Conservation (phyloP, 2,113 vertebrate species). For the Labeo rohita region DNA sequence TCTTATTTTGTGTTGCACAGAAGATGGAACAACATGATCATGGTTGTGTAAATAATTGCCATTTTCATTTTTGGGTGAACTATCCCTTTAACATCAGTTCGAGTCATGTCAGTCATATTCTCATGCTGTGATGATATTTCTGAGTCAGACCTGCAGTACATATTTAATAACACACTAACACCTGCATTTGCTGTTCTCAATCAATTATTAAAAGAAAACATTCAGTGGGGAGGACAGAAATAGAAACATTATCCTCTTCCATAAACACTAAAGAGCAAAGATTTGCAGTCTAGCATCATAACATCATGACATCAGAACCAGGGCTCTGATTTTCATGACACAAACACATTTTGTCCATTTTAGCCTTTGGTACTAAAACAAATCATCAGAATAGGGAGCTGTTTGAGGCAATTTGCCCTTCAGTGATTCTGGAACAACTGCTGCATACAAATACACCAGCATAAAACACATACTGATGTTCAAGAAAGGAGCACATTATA, state of each 20-base stretch:
- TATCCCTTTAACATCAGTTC: neutral
- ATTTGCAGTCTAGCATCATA: no score
- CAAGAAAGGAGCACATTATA: neutral
- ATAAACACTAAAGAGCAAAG: conserved; percentile 21
- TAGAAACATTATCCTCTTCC: neutral
- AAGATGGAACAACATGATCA: no score
- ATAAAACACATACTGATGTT: neutral
- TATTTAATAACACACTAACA: conserved; percentile 2
- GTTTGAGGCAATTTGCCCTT: neutral
- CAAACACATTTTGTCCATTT: neutral
- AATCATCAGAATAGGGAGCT: neutral
- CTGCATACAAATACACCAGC: neutral
- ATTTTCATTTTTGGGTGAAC: neutral
- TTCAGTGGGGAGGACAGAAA: neutral
- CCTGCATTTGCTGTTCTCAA: neutral
- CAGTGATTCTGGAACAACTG: conserved; percentile 7
- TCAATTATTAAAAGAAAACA: neutral
- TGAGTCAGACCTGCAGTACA: conserved; percentile 29
- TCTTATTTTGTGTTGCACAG: no score
- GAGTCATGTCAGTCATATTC: conserved; percentile 15
- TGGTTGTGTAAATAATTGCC: no score
- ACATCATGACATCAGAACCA: neutral
- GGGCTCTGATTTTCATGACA: neutral
- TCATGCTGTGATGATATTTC: neutral
- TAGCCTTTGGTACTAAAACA: neutral